These are phyloP conservation scores for Anser brachyrhynchus DNA, from an alignment of 2,113 vertebrate species.

Conservation along the genomic window DNA sequence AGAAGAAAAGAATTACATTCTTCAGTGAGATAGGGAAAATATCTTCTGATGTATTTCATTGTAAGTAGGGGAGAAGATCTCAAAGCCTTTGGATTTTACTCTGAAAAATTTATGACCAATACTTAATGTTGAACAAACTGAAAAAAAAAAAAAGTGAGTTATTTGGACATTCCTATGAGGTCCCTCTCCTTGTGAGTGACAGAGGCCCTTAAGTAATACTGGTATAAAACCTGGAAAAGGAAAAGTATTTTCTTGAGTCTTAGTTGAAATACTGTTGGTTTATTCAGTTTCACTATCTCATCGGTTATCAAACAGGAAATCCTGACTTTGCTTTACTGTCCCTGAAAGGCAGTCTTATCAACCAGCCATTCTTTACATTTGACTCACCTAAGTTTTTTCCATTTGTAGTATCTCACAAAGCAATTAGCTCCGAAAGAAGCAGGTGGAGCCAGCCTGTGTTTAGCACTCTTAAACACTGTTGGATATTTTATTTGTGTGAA, in stretches of 20 bases:
- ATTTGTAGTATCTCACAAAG: constrained; percentile 8
- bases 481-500: not conserved
- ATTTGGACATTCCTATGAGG: not conserved
- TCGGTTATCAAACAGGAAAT: constrained; percentile 44
- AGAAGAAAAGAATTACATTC: not conserved
- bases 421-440: not conserved
- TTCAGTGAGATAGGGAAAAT: not conserved
- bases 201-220: not conserved
- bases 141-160: not conserved
- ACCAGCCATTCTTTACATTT: not conserved
- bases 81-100: not conserved
- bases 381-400: constrained; percentile 23
- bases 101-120: not conserved
- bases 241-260: not conserved
- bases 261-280: not conserved
- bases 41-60: not conserved
- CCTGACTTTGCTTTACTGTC: constrained; percentile 37
- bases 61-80: not conserved
- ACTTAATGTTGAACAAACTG: not conserved
- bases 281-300: constrained; percentile 14
- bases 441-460: constrained; percentile 5
- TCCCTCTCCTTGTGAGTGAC: not conserved
- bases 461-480: not conserved
- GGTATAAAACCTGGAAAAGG: not conserved
- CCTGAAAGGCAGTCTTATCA: constrained; percentile 41